Percentiles rank a stretch among this genome's conserved stretches.
Conservation (phyloP, 1,140 invertebrate genomes). For the Cydia amplana region DNA sequence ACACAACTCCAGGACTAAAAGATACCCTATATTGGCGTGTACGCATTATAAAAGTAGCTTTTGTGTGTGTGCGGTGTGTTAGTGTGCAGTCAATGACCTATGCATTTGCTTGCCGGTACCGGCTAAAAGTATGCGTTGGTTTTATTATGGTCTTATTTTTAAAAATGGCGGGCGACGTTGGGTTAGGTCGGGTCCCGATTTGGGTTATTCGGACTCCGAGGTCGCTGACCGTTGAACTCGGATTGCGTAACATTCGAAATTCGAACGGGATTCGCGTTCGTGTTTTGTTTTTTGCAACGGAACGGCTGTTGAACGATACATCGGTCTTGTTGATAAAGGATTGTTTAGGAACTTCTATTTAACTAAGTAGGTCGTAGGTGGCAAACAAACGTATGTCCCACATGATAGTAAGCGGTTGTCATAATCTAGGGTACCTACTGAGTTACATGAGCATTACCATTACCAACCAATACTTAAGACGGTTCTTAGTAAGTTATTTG, state of each 20-base stretch:
- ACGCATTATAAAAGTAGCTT: constrained; percentile 35
- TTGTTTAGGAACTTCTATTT: neutral
- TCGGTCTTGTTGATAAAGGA: neutral
- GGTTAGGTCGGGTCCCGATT: constrained; percentile 63
- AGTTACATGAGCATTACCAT: neutral
- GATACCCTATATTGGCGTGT: constrained; percentile 43
- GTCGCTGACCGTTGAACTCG: constrained; percentile 31
- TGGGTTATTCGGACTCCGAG: constrained; percentile 35
- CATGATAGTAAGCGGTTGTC: no score
- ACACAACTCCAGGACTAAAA: constrained; percentile 57
- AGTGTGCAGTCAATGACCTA: constrained; percentile 75
- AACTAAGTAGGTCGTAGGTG: neutral
- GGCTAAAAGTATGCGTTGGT: constrained; percentile 77
- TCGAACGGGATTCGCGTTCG: constrained; percentile 23
- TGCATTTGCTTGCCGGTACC: constrained; percentile 73
- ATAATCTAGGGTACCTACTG: neutral
- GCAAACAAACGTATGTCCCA: neutral
- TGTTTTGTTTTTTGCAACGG: constrained; percentile 26
- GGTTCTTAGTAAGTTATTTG: neutral
- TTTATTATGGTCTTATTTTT: constrained; percentile 79
- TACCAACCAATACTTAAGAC: neutral
- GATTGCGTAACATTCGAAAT: constrained; percentile 40
- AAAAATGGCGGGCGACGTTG: constrained; percentile 70
- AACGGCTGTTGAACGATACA: constrained; percentile 9
- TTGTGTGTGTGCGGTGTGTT: constrained; percentile 59